These are phyloP conservation scores for Gambusia yucatana DNA, from an alignment of 2,797 vertebrate species.

Conservation along the genomic window DNA sequence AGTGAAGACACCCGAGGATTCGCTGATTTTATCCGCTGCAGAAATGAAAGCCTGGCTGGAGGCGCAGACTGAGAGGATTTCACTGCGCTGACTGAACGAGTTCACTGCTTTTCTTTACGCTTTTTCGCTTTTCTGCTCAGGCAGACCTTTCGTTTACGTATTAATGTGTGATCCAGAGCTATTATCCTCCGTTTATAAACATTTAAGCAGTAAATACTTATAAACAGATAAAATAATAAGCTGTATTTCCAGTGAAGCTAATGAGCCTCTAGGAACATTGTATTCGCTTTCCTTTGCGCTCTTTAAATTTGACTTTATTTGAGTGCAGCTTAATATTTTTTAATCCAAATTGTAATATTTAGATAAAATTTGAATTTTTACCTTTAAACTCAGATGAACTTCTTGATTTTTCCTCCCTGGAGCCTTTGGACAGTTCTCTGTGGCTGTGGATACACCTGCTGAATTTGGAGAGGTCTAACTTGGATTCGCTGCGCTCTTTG, in stretches of 20 bases:
- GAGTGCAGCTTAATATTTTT: slow-evolving; percentile 1
- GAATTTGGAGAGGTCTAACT: slow-evolving; percentile 63
- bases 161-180: not conserved
- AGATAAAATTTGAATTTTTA: slow-evolving; percentile 27
- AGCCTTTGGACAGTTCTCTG: slow-evolving; percentile 6
- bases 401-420: not conserved
- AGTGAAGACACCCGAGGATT: not conserved
- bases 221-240: not conserved
- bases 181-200: not conserved
- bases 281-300: not conserved
- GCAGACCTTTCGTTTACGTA: accelerated
- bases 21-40: not conserved
- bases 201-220: slow-evolving; percentile 12
- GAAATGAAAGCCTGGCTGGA: not conserved
- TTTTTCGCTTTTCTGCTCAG: not conserved
- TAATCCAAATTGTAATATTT: accelerated
- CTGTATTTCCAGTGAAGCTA: not conserved
- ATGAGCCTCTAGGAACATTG: slow-evolving; percentile 31
- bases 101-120: not conserved
- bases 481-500: slow-evolving; percentile 30
- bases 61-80: slow-evolving; percentile 5
- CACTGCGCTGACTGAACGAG: slow-evolving; percentile 34
- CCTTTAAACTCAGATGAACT: not conserved
- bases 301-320: slow-evolving; percentile 5
- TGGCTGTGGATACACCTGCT: slow-evolving; percentile 59